Evolutionary conservation across 2,888 invertebrate genomes (phyloP), one percentile per base, ranked within the genome.

Genomic region (Netelia virgata): DNA sequence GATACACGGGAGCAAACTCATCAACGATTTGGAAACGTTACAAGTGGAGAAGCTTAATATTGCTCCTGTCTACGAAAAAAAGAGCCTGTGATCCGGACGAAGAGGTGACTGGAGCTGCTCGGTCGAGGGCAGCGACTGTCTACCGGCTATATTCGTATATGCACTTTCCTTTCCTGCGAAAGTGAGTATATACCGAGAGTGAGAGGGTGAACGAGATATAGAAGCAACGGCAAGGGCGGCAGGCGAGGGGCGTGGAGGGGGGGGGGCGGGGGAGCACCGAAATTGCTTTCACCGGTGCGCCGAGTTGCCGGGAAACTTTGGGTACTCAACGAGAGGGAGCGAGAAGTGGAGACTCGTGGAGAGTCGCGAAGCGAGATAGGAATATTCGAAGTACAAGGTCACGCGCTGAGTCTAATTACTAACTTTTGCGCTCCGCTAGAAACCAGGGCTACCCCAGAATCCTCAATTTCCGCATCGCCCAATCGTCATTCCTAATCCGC

Each of bases 331-430:
- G 73, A 84, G 87, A 68, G 77, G 61, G 73, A 83, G 86, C 87
- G 82, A 84, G 84, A 74, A 41, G 78, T 16, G 72, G 78, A 63
- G 41, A 55, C 81, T 77, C 73, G 53, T 76, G 73, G 74, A 81
- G 87, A 83, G 66, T 70, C 47, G 55, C 77, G 63, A 72, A 72
- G 76, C 53, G 82, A 77, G 82, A 85, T 79, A 75, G 83, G 88
- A 88, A 88, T 87, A 84, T 87, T 88, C 88, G 86, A 86, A 90
- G 91, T 92, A 91, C 93, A 93, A 93, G 93, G 93, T 93, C 93
- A 93, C 92, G 92, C 92, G 92, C 91, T 90, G 89, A 89, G 89
- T 91, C 91, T 92, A 92, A 93, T 93, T 93, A 93, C 92, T 90
- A 93, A 93, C 93, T 92, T 92, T 91, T 90, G 87, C 88, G 72